Percentiles rank a stretch among this genome's conserved stretches.
These are phyloP conservation scores for Drosophila prolongata DNA, from an alignment of 2,888 invertebrate genomes.

Conservation along the genomic window DNA sequence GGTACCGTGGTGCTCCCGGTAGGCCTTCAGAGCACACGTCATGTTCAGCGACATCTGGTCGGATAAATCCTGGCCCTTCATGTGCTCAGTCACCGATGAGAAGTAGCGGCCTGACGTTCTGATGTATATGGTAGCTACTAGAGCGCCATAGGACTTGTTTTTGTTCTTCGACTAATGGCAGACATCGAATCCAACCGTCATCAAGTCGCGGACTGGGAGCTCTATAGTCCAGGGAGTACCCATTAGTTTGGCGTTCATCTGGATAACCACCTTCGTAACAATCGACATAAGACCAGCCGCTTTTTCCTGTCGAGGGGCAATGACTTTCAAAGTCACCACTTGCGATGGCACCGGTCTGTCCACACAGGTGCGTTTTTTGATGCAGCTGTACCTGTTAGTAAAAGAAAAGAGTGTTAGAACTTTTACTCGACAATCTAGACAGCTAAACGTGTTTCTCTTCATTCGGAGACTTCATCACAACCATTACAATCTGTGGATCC, in stretches of 20 bases:
- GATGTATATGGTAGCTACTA: slow-evolving; percentile 90
- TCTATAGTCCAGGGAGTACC: slow-evolving; percentile 94
- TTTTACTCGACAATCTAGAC: not conserved
- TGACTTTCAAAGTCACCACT: slow-evolving; percentile 84
- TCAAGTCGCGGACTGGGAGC: slow-evolving; percentile 88
- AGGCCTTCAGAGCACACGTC: slow-evolving; percentile 79
- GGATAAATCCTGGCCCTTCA: slow-evolving; percentile 90
- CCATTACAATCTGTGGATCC: slow-evolving; percentile 88
- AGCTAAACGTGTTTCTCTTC: slow-evolving; percentile 83
- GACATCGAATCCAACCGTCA: slow-evolving; percentile 95
- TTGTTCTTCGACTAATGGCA: slow-evolving; percentile 92
- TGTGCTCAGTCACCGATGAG: slow-evolving; percentile 90
- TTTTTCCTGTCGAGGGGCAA: slow-evolving; percentile 83
- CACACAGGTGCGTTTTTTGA: slow-evolving; percentile 93
- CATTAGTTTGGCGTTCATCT: slow-evolving; percentile 96
- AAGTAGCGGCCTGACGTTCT: slow-evolving; percentile 88
- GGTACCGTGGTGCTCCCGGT: slow-evolving; percentile 72
- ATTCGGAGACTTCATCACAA: slow-evolving; percentile 88
- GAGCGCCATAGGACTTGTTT: slow-evolving; percentile 89
- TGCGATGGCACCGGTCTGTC: slow-evolving; percentile 91
- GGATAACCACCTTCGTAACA: slow-evolving; percentile 96
- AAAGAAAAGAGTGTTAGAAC: not conserved
- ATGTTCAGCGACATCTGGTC: slow-evolving; percentile 89
- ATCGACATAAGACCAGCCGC: slow-evolving; percentile 88
- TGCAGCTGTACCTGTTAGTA: slow-evolving; percentile 88